Evolutionary conservation across 2,888 invertebrate genomes (phyloP), one percentile per base, ranked within the genome.

Genomic region (Dasysyrphus albostriatus): DNA sequence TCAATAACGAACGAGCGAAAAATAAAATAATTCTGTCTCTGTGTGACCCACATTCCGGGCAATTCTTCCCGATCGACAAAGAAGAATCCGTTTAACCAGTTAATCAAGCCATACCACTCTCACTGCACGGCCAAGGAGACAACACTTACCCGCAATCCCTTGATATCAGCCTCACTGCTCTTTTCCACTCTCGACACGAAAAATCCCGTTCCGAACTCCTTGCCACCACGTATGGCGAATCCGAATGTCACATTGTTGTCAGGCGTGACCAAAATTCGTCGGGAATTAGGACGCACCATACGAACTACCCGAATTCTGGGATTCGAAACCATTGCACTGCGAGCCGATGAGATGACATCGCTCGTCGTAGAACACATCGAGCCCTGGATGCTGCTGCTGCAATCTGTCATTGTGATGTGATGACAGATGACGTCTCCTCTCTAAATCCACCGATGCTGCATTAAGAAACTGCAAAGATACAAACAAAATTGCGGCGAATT

Each of bases 171-270:
- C 92, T 98, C 97, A 1, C 98, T 97, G 77, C 96, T 96, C 42
- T 96, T 95, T 89, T 97, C 97, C 9, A 98, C 96, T 90, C 96
- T 95, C 29, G 98, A 97, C 81, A 98, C 96, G 93, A 97, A 98
- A 93, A 98, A 97, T 39, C 98, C 98, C 0, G 98, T 97, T 32
- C 97, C 96, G 91, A 98, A 97, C 91, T 98, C 98, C 88, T 96
- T 94, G 16, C 98, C 98, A 37, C 98, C 97, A 4, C 97, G 94
- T 77, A 98, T 93, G 3, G 97, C 95, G 92, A 98, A 97, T 0
- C 97, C 97, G 90, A 96, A 96, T 24, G 95, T 95, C 7, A 96
- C 95, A 76, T 93, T 94, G 19, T 89, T 90, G 87, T 94, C 94
- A 1, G 94, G 93, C 73, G 94, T 93, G 54, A 94, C 92, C 44